phyloP scores from a whole-genome alignment of 2,888 invertebrate genomes.

The Dromius quadrimaculatus region DNA sequence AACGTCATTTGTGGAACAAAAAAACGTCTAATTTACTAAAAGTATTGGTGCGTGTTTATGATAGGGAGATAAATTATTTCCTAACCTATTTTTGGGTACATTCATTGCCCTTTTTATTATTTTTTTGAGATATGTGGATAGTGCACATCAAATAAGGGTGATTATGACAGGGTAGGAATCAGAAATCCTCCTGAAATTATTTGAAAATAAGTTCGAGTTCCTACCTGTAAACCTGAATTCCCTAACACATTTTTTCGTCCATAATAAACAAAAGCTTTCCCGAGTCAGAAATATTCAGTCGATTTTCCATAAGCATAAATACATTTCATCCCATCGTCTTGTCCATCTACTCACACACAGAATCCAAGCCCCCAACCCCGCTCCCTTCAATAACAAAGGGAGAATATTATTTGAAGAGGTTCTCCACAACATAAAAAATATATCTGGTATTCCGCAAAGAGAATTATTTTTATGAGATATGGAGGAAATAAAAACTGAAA shows the following conservation, averaged over 20 bases:
- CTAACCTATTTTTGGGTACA: no score
- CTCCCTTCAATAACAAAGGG: not conserved
- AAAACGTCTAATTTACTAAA: no score
- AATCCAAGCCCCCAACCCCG: not conserved
- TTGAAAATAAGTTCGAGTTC: no score
- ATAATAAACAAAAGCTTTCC: constrained; percentile 1
- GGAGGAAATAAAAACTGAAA: not conserved
- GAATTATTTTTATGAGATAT: constrained; percentile 11
- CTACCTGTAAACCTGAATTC: no score
- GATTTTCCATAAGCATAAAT: constrained; percentile 23
- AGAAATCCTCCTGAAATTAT: no score
- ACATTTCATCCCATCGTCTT: constrained; percentile 12
- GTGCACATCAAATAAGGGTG: no score
- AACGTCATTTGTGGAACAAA: no score
- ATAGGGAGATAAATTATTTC: no score
- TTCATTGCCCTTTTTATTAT: no score
- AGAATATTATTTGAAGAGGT: constrained; percentile 22
- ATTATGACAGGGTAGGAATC: no score
- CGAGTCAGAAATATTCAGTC: not conserved
- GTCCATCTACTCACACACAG: not conserved
- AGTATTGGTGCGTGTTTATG: no score
- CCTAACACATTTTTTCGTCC: not conserved
- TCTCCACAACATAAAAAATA: constrained; percentile 29
- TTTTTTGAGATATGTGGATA: not conserved
- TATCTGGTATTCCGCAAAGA: constrained; percentile 10